Percentiles rank a stretch among this genome's conserved stretches.
These are phyloP conservation scores for Sphinx pinastri DNA, from an alignment of 2,888 invertebrate genomes.

Conservation along the genomic window DNA sequence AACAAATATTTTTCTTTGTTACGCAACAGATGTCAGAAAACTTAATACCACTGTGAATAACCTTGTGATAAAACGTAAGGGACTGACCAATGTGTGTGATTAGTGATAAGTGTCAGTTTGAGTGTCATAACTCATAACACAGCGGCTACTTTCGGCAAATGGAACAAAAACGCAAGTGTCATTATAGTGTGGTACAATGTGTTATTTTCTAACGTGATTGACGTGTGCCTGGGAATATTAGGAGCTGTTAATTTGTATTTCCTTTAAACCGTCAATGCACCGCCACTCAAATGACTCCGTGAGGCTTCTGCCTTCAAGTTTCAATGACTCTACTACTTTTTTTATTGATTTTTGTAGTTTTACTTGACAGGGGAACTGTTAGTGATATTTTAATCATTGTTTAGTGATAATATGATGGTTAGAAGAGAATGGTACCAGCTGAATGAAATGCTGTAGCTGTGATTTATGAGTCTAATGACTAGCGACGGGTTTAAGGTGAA, in stretches of 20 bases:
- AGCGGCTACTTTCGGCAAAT: conserved; percentile 5
- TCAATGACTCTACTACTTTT: background rate
- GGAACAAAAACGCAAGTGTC: conserved; percentile 13
- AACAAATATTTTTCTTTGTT: conserved; percentile 4
- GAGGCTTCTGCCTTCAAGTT: background rate
- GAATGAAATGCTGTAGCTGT: too few species aligned
- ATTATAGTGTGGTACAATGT: conserved; percentile 15
- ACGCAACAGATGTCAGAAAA: conserved; percentile 20
- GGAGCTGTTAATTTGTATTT: conserved; percentile 18
- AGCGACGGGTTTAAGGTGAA: too few species aligned
- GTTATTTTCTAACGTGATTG: conserved; percentile 18
- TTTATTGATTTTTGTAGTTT: background rate
- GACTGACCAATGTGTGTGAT: conserved; percentile 8
- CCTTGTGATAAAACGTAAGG: background rate
- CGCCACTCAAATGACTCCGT: background rate
- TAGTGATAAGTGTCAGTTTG: conserved; percentile 12
- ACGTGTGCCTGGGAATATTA: conserved; percentile 20
- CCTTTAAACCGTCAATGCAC: background rate
- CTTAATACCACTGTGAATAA: conserved; percentile 13
- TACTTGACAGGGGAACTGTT: background rate
- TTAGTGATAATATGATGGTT: too few species aligned
- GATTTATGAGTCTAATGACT: too few species aligned
- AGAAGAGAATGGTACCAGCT: too few species aligned
- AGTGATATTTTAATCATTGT: too few species aligned
- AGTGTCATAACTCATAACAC: conserved; percentile 15